Evolutionary conservation across 2,888 invertebrate species (phyloP).

Genomic region (Macrosiphum euphorbiae): DNA sequence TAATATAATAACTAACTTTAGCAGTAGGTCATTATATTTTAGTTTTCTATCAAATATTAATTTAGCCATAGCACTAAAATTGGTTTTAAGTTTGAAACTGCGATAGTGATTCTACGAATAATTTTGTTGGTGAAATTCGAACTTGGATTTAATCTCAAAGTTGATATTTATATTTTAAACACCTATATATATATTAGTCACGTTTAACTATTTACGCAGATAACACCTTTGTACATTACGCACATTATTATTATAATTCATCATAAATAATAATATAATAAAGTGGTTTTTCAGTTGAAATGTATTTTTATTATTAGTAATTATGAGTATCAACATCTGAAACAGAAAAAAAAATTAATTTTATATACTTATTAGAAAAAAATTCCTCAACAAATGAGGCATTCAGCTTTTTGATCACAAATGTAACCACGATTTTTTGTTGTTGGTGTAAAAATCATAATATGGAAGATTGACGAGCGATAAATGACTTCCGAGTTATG

Average conservation of each 20-base stretch:
- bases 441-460: neutral
- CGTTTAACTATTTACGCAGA: neutral
- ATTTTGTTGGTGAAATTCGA: neutral
- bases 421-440: neutral
- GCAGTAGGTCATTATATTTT: neutral
- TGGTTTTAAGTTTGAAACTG: neutral
- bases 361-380: neutral
- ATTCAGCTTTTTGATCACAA: neutral
- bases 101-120: neutral
- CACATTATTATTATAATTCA: neutral
- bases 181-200: neutral
- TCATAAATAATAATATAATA: neutral
- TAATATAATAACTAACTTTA: neutral
- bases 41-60: constrained; percentile 3
- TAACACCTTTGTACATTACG: neutral
- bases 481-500: neutral
- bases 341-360: neutral
- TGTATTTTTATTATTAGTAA: neutral
- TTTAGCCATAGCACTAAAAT: neutral
- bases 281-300: neutral
- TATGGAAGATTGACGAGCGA: neutral
- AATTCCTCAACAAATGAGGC: neutral
- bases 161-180: neutral
- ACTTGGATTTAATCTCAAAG: neutral
- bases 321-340: neutral